Evolutionary conservation across 30 jellyfish, hydroid and myxozoan species (phyloP), one percentile per base, ranked within the genome.

Genomic region (Catostylus mosaicus): DNA sequence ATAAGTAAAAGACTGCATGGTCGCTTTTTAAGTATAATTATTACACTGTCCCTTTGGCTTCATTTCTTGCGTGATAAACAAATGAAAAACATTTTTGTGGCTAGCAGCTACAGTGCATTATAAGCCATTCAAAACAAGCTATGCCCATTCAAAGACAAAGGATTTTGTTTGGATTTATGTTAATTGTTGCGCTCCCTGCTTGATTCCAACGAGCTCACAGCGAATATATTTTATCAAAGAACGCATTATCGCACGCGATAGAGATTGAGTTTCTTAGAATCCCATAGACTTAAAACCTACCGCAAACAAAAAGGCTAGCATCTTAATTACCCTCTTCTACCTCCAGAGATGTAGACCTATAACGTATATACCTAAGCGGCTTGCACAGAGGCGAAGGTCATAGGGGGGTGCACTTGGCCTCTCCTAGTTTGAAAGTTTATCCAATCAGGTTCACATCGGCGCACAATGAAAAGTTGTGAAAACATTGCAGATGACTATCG

Each of bases 161-260:
- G 67, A 10, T 20, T 4, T 26, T 52, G 67, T 52, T 52, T 52
- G 67, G 67, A 52, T 52, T 4, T 3, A 26, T 52, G 6, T 52
- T 20, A n/a, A 20, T n/a, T 52, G 67, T 52, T 6, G 23, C 3
- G 54, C 29, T 52, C 67, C 67, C 67, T 10, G 67, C 19, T 52
- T 52, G 67, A 52, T 10, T 10, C 19, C 67, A 52, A 3, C 30
- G 8, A 52, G 4, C 67, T 52, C 29, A n/a, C 67, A 26, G 67
- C 3, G 67, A 6, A 26, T 31, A 16, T 23, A 33, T 33, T 20
- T 57, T 31, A 27, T 27, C 56, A 66, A 66, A 66, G 78, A 31
- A 9, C 56, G 10, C 33, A 14, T 3, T 33, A 30, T 66, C 32
- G 31, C 78, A 30, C 78, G 78, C 78, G 78, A 66, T 57, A 31